Conservation (phyloP, 1,140 invertebrate species). For the Magallana ariakensis region DNA sequence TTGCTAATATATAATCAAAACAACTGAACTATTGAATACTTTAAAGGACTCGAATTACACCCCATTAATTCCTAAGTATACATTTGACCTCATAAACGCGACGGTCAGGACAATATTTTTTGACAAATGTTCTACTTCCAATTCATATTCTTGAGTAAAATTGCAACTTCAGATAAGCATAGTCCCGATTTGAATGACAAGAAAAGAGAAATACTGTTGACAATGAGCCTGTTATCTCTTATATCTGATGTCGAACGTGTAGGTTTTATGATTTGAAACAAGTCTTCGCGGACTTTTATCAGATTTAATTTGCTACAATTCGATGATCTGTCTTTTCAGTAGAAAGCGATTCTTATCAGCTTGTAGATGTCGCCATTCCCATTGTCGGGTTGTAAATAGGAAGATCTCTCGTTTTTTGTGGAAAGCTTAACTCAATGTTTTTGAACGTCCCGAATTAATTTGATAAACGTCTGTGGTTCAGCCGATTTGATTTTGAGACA, state of each 20-base stretch:
- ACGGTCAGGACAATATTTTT: not conserved
- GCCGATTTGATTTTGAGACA: too few relatives aligned
- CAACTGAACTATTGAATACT: too few relatives aligned
- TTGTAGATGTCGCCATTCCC: not conserved
- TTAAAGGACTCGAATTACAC: not conserved
- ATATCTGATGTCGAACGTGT: slow-evolving; percentile 9
- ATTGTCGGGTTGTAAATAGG: not conserved
- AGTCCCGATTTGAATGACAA: slow-evolving; percentile 25
- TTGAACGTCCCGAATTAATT: not conserved
- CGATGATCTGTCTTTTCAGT: slow-evolving; percentile 9
- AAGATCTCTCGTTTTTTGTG: not conserved
- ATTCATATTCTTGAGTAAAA: not conserved
- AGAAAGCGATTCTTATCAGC: not conserved
- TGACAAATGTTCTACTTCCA: not conserved
- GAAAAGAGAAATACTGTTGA: slow-evolving; percentile 15
- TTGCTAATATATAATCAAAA: too few relatives aligned
- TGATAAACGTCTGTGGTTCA: too few relatives aligned
- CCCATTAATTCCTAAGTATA: slow-evolving; percentile 6
- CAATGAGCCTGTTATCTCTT: not conserved
- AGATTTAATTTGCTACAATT: slow-evolving; percentile 35
- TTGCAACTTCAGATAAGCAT: not conserved
- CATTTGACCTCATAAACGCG: not conserved
- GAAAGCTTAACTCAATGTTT: not conserved
- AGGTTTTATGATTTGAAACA: slow-evolving; percentile 1
- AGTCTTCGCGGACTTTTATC: not conserved